These are phyloP conservation scores for Cydia splendana DNA, from an alignment of 1,140 invertebrate species.

Conservation along the genomic window DNA sequence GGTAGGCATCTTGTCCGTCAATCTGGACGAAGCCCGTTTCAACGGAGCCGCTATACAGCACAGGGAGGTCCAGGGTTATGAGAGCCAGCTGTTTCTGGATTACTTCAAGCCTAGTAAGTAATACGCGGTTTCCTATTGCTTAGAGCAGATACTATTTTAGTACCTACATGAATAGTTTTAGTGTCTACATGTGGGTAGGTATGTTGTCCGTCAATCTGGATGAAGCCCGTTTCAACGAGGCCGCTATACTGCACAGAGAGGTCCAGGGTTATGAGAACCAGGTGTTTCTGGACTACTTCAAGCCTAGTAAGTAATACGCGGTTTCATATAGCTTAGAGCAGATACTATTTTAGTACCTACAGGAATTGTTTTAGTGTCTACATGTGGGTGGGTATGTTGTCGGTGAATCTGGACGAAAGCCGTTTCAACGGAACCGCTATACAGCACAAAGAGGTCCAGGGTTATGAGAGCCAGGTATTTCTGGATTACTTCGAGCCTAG, in stretches of 20 bases:
- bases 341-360: no score
- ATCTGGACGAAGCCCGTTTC: conserved; percentile 89
- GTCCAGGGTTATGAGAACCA: conserved; percentile 92
- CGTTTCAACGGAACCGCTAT: conserved; percentile 89
- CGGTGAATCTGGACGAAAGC: conserved; percentile 91
- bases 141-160: no score
- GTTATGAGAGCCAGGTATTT: conserved; percentile 91
- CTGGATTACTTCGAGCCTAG: conserved; percentile 91
- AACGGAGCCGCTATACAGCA: conserved; percentile 93
- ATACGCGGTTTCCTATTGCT: no score
- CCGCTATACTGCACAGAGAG: conserved; percentile 93
- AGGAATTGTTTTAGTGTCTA: no score
- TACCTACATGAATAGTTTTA: no score
- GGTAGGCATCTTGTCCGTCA: conserved; percentile 92
- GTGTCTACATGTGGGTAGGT: no score
- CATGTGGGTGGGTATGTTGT: conserved; percentile 83
- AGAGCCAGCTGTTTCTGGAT: conserved; percentile 90
- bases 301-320: conserved; percentile 81
- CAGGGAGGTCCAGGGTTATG: conserved; percentile 91
- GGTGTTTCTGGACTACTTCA: conserved; percentile 91
- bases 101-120: conserved; percentile 89
- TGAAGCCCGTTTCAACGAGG: conserved; percentile 88
- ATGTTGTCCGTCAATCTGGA: conserved; percentile 90
- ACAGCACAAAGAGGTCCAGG: conserved; percentile 93
- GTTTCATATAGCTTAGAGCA: no score